Evolutionary conservation across 2,888 invertebrate species (phyloP).

Genomic region (Glyphotaelius pellucidus): DNA sequence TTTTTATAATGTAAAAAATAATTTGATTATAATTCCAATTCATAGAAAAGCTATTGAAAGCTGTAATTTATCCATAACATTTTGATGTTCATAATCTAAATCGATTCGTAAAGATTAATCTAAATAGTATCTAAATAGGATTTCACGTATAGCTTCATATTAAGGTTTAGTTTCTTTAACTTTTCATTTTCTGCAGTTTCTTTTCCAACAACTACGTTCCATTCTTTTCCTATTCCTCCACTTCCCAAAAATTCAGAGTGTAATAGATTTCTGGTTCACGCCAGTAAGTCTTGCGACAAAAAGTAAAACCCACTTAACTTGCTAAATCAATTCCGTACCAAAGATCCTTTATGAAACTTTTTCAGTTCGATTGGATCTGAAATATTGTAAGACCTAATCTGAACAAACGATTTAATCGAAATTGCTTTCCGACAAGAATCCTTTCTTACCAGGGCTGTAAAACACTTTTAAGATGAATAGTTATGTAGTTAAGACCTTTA

Average conservation of each 20-base stretch:
- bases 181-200: no score
- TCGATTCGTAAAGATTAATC: no score
- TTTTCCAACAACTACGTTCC: no score
- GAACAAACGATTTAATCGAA: conserved; percentile 2
- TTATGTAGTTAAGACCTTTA: conserved; percentile 30
- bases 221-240: background rate
- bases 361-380: conserved; percentile 2
- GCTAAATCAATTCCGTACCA: background rate
- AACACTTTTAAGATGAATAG: conserved; percentile 38
- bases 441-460: conserved; percentile 20
- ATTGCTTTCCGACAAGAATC: conserved; percentile 2
- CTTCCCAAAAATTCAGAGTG: background rate
- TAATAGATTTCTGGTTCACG: background rate
- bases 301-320: background rate
- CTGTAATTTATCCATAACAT: no score
- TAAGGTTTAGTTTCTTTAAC: no score
- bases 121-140: no score
- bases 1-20: no score
- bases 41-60: no score
- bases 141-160: no score
- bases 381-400: conserved; percentile 2
- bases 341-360: background rate
- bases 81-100: no score
- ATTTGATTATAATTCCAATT: no score
- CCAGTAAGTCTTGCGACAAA: background rate